These are phyloP conservation scores for Ophiothrix spiculata DNA, from an alignment of 35 echinoderm and acorn worm species.

Conservation along the genomic window DNA sequence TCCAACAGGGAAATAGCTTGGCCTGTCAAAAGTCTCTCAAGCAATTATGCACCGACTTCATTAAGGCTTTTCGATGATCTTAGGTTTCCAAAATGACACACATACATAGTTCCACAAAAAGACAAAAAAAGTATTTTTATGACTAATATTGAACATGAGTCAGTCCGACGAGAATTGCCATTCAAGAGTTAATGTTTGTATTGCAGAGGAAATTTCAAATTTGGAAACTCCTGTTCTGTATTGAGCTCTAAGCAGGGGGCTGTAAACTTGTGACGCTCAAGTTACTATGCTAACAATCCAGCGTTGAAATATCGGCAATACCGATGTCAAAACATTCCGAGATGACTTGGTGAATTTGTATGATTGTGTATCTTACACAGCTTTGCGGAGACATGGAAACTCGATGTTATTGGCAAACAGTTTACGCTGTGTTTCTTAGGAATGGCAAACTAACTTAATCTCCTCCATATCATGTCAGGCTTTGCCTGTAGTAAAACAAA, in stretches of 20 bases:
- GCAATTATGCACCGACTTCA: not conserved
- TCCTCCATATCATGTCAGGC: no score
- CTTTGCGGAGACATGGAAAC: no score
- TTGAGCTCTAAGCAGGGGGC: not conserved
- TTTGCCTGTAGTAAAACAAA: no score
- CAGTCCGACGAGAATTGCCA: not conserved
- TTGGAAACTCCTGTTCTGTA: not conserved
- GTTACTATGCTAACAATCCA: not conserved
- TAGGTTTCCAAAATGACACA: not conserved
- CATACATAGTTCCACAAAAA: no score
- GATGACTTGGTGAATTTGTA: no score
- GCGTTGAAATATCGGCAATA: not conserved
- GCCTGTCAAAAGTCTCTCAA: not conserved
- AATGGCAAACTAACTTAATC: no score
- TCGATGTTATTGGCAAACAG: no score
- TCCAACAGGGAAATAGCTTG: constrained; percentile 2
- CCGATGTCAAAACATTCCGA: no score
- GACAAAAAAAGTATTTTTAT: no score
- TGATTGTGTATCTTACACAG: no score
- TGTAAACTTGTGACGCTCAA: not conserved
- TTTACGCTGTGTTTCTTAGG: no score
- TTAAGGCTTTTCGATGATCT: not conserved
- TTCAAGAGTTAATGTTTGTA: not conserved
- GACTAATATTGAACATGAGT: constrained; percentile 7
- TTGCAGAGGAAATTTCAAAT: constrained; percentile 4